Conservation (phyloP, 2,797 vertebrate species). For the Pseudopleuronectes americanus region DNA sequence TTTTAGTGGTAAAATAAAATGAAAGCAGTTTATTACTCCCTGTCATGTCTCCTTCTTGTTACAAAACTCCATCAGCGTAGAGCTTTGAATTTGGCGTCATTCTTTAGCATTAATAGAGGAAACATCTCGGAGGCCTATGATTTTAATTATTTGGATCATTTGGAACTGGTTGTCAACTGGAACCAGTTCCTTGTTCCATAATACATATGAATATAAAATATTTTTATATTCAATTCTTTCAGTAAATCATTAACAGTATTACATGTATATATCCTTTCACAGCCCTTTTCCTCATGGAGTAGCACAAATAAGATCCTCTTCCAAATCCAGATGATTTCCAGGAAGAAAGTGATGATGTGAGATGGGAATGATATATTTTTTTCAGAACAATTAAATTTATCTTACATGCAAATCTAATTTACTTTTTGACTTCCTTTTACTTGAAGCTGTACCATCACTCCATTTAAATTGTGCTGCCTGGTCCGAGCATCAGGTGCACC, state of each 20-base stretch:
- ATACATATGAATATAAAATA: too few relatives aligned
- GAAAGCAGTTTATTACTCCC: too few relatives aligned
- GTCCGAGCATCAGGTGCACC: constrained; percentile 5
- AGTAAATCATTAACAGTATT: background rate
- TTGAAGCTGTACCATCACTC: constrained; percentile 22
- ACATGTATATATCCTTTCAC: background rate
- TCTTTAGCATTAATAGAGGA: too few relatives aligned
- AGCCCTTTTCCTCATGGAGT: background rate
- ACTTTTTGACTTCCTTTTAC: constrained; percentile 22
- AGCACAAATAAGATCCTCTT: constrained; percentile 6
- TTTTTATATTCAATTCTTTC: too few relatives aligned
- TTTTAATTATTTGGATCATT: too few relatives aligned
- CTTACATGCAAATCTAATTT: constrained; percentile 15
- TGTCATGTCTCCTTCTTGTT: too few relatives aligned
- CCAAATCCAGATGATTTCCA: background rate
- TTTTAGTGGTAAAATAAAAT: too few relatives aligned
- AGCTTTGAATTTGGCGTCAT: too few relatives aligned
- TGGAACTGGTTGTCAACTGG: too few relatives aligned
- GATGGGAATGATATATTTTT: background rate
- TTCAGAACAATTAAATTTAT: constrained; percentile 13
- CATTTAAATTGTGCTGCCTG: constrained; percentile 13
- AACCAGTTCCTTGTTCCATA: too few relatives aligned
- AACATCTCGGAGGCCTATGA: too few relatives aligned
- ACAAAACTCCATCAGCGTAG: too few relatives aligned
- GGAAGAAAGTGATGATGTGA: constrained; percentile 1